Evolutionary conservation across 2,113 vertebrate species (phyloP).

Genomic region (Brachypteracias leptosomus): DNA sequence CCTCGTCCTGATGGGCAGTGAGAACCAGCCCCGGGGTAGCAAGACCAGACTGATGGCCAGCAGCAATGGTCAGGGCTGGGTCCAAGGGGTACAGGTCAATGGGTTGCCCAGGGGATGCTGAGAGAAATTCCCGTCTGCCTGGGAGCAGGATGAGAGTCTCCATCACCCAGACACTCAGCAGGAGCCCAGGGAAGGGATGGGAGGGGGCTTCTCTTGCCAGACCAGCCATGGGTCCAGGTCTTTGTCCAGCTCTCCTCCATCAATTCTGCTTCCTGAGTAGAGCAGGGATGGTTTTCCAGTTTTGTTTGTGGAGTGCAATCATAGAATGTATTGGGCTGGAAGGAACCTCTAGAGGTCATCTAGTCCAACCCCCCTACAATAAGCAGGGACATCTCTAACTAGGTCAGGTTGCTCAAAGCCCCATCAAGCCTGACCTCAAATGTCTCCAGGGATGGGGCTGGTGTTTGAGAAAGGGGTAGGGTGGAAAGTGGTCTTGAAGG

Average conservation of each 20-base stretch:
- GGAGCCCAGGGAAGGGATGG: background rate
- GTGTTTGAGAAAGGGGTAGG: background rate
- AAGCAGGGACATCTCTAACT: too few species aligned
- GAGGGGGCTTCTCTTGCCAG: background rate
- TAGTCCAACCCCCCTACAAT: too few species aligned
- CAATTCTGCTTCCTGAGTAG: background rate
- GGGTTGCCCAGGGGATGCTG: background rate
- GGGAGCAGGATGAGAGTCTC: background rate
- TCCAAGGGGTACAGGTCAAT: background rate
- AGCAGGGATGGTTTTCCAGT: background rate
- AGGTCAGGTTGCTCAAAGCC: too few species aligned
- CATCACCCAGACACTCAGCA: background rate
- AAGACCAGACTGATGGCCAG: background rate
- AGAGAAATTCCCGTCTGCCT: accelerated
- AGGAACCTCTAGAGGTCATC: too few species aligned
- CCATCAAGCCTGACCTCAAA: too few species aligned
- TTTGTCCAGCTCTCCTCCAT: background rate
- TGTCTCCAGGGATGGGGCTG: too few species aligned
- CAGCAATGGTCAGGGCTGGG: background rate
- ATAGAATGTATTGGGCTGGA: too few species aligned
- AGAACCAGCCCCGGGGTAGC: background rate
- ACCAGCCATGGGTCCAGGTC: background rate
- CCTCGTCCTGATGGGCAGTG: accelerated
- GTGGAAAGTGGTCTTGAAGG: background rate
- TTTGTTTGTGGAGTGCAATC: background rate